phyloP scores from a whole-genome alignment of 2,797 vertebrate genomes.

The Chiloscyllium punctatum region DNA sequence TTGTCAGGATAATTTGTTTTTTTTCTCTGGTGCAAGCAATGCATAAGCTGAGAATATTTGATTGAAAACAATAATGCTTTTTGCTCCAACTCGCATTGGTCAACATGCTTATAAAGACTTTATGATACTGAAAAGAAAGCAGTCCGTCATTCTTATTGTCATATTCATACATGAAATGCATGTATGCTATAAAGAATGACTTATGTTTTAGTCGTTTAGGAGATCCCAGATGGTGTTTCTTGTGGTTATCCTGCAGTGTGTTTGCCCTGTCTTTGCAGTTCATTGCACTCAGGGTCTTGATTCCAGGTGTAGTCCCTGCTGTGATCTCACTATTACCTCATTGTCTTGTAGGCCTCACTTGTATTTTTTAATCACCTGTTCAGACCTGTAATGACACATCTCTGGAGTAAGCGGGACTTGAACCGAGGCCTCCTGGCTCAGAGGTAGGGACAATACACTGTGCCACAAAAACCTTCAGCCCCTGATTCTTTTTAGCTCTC shows the following conservation, averaged over 20 bases:
- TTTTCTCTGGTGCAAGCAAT: neutral
- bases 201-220: neutral
- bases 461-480: too few relatives aligned
- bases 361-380: too few relatives aligned
- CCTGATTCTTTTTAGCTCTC: too few relatives aligned
- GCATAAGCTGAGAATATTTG: neutral
- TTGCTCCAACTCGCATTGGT: neutral
- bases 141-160: constrained; percentile 22
- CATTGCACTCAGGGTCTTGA: too few relatives aligned
- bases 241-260: neutral
- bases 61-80: neutral
- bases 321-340: too few relatives aligned
- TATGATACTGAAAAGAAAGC: neutral
- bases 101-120: constrained; percentile 10
- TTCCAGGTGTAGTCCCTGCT: too few relatives aligned
- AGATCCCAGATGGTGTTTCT: neutral
- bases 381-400: too few relatives aligned
- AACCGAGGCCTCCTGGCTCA: too few relatives aligned
- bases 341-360: too few relatives aligned
- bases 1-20: neutral
- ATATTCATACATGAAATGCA: neutral
- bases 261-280: neutral
- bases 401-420: too few relatives aligned
- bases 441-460: too few relatives aligned
- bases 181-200: neutral